These are phyloP conservation scores for Parazoanthus darwini DNA, from an alignment of 92 coral and sea anemone species.

Conservation along the genomic window DNA sequence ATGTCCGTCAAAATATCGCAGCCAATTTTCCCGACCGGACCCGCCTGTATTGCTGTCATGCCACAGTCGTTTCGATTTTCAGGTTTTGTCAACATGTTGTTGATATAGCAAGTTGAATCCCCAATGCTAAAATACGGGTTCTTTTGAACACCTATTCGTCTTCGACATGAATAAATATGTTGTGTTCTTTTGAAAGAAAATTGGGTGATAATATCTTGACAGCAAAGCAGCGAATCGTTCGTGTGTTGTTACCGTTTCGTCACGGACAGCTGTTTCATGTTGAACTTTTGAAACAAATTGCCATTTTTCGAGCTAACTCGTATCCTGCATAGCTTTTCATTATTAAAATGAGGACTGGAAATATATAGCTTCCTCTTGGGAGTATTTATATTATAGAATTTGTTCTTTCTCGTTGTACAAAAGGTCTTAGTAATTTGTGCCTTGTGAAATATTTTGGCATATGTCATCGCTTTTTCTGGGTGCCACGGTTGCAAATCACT, in stretches of 20 bases:
- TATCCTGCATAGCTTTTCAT: conserved; percentile 51
- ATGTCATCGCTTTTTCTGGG: conserved; percentile 44
- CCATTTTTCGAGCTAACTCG: conserved; percentile 23
- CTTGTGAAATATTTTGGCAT: conserved; percentile 37
- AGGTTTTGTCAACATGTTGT: conserved; percentile 62
- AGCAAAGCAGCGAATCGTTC: conserved; percentile 64
- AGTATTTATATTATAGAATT: background rate
- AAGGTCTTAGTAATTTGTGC: background rate
- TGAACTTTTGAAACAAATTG: conserved; percentile 53
- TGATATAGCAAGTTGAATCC: conserved; percentile 56
- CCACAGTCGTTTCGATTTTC: conserved; percentile 43
- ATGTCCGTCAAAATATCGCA: conserved; percentile 46
- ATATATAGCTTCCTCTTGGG: conserved; percentile 47
- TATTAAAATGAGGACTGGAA: conserved; percentile 37
- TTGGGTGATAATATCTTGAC: conserved; percentile 85
- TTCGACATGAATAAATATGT: conserved; percentile 87
- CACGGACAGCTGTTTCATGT: conserved; percentile 77
- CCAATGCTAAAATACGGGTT: conserved; percentile 45
- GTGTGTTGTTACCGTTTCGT: conserved; percentile 77
- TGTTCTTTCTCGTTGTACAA: background rate
- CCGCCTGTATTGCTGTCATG: conserved; percentile 40
- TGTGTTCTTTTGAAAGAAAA: conserved; percentile 83
- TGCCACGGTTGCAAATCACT: conserved; percentile 36
- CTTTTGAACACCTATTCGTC: conserved; percentile 32
- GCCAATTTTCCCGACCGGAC: background rate